Conservation (phyloP, 2,888 invertebrate genomes). For the Pollenia amentaria region DNA sequence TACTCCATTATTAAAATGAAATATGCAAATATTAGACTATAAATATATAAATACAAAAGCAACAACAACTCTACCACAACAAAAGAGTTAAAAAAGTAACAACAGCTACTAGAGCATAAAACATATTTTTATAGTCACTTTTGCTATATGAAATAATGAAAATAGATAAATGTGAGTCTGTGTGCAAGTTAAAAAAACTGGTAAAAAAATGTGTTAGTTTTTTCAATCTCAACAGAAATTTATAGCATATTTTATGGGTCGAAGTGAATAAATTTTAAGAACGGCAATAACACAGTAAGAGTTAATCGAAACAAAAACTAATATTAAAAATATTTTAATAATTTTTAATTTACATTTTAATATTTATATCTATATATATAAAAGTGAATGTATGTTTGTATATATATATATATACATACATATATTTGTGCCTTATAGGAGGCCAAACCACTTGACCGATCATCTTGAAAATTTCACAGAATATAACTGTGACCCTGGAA, state of each 20-base stretch:
- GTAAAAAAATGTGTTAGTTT: constrained; percentile 5
- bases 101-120: constrained; percentile 30
- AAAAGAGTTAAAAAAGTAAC: constrained; percentile 25
- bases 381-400: too few relatives aligned
- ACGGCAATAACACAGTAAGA: constrained; percentile 18
- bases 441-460: too few relatives aligned
- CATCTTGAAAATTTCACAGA: too few relatives aligned
- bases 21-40: constrained; percentile 55
- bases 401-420: too few relatives aligned
- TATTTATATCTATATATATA: too few relatives aligned
- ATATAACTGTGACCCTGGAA: too few relatives aligned
- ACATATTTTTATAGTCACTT: constrained; percentile 24
- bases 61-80: neutral
- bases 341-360: too few relatives aligned
- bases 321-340: neutral
- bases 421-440: too few relatives aligned
- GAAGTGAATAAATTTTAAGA: constrained; percentile 55
- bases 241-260: constrained; percentile 50
- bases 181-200: constrained; percentile 16
- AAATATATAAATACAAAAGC: constrained; percentile 28
- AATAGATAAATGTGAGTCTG: neutral
- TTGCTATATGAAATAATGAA: neutral
- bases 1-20: constrained; percentile 59
- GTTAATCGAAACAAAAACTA: neutral
- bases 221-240: constrained; percentile 20